Percentiles rank a stretch among this genome's conserved stretches.
Evolutionary conservation across 2,797 vertebrate genomes (phyloP).

Genomic region (Lithobates pipiens): DNA sequence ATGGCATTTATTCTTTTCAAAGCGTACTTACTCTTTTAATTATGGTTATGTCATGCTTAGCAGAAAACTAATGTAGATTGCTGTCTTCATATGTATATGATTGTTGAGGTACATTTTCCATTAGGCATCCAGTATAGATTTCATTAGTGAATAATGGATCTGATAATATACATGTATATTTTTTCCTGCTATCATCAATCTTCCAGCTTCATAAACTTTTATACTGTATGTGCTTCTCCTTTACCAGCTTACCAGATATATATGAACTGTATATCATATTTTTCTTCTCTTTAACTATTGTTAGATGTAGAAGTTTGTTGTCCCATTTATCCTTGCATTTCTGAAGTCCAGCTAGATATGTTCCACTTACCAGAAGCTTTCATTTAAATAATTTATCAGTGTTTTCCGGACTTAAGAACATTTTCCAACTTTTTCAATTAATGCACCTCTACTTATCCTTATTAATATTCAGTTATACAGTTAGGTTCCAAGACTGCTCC

Average conservation of each 20-base stretch:
- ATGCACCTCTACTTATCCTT: conserved; percentile 20
- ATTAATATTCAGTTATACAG: conserved; percentile 39
- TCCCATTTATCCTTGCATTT: conserved; percentile 25
- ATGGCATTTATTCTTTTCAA: too few species aligned
- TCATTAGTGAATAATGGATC: conserved; percentile 13
- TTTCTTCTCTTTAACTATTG: not conserved
- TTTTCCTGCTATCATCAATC: not conserved
- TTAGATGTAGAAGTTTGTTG: not conserved
- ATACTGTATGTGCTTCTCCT: not conserved
- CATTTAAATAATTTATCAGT: conserved; percentile 32
- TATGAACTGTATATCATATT: not conserved
- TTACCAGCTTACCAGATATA: not conserved
- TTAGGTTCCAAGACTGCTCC: not conserved
- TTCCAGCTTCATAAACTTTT: not conserved
- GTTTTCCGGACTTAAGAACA: conserved; percentile 17
- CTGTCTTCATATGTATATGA: not conserved
- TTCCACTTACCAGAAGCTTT: conserved; percentile 24
- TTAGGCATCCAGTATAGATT: not conserved
- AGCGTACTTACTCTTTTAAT: too few species aligned
- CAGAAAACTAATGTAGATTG: not conserved
- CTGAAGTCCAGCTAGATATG: not conserved
- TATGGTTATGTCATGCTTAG: too few species aligned
- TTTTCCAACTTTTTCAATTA: conserved; percentile 22
- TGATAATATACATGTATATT: not conserved
- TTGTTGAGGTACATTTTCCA: not conserved